Base-by-base conservation (phyloP, 1,140 invertebrate species). In the Pinna nobilis region DNA sequence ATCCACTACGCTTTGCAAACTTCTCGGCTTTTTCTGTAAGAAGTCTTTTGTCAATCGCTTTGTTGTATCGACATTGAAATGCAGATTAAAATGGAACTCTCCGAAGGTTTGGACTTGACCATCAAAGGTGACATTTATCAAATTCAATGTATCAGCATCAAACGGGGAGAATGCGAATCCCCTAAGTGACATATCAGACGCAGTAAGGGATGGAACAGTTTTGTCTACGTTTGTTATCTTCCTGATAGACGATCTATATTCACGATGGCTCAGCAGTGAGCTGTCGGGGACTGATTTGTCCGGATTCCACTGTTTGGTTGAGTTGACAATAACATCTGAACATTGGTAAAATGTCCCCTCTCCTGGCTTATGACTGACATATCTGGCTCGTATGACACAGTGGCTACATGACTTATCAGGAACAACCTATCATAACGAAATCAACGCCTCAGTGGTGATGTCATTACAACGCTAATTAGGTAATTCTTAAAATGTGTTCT, bases 321-420 rank as follows among this genome's bases (percentile, higher is more conserved):
- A 13, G 28, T 41, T 57, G 23, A 73, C 44, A 3, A n/a, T 20
- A 15, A 73, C 41, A 28, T 73, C 70, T 20, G 70, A n/a, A 47
- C 70, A 73, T 32, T 73, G 70, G 33, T 73, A 73, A 30, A 73
- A 73, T 4, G 64, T 73, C 15, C 44, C 18, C 30, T 73, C 70
- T n/a, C 63, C 70, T 3, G 63, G 35, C 60, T 73, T 73, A 30
- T 73, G 70, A 6, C 63, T 18, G 15, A 50, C 37, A 28, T 73
- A 73, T 30, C 70, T 13, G 15, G 60, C 63, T 15, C 51, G 15
- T 23, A 73, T 18, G 13, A 73, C 63, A 39, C 70, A 73, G 3
- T 67, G 70, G 3, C 33, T 18, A 50, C 70, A 73, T 20, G 18
- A 35, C 28, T 25, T 73, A 18, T 73, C n/a, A 32, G 71, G 63